phyloP scores from a whole-genome alignment of 2,113 vertebrate species.

The Nothobranchius kuhntae region DNA sequence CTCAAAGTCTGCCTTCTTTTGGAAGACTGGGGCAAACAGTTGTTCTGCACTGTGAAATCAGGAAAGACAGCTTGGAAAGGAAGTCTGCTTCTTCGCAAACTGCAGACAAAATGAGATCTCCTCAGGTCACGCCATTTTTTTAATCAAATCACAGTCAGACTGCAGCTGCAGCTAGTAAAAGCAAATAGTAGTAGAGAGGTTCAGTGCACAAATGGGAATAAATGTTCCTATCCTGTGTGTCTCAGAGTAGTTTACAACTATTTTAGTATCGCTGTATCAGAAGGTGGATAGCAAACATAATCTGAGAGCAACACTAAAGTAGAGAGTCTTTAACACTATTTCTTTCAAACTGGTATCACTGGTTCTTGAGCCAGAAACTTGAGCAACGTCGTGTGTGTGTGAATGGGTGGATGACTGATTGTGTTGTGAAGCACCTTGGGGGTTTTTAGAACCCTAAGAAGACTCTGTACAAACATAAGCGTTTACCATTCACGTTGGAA shows the following conservation, averaged over 20 bases:
- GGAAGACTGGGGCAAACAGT: slow-evolving; percentile 11
- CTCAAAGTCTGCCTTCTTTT: slow-evolving; percentile 35
- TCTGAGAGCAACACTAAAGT: too few species aligned
- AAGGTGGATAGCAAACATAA: too few species aligned
- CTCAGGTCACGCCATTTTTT: slow-evolving; percentile 30
- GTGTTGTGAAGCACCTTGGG: too few species aligned
- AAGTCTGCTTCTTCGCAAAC: slow-evolving; percentile 22
- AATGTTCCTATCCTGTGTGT: slow-evolving; percentile 22
- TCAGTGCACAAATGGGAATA: slow-evolving; percentile 41
- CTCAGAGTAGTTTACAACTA: slow-evolving; percentile 25
- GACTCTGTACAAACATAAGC: too few species aligned
- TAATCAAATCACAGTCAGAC: slow-evolving; percentile 66
- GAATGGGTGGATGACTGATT: too few species aligned
- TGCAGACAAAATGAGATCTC: slow-evolving; percentile 30
- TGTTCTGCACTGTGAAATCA: slow-evolving; percentile 19
- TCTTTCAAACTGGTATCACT: too few species aligned
- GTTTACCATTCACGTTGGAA: too few species aligned
- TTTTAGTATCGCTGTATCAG: slow-evolving; percentile 23
- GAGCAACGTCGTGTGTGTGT: too few species aligned
- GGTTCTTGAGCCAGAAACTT: too few species aligned
- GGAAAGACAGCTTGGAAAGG: slow-evolving; percentile 21
- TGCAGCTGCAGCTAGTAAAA: slow-evolving; percentile 31
- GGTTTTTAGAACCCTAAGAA: too few species aligned
- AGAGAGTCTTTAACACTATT: too few species aligned
- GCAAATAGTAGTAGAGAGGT: slow-evolving; percentile 19